Percentiles rank a stretch among this genome's conserved stretches.
Evolutionary conservation across 2,113 vertebrate species (phyloP).

Genomic region (Scatophagus argus): DNA sequence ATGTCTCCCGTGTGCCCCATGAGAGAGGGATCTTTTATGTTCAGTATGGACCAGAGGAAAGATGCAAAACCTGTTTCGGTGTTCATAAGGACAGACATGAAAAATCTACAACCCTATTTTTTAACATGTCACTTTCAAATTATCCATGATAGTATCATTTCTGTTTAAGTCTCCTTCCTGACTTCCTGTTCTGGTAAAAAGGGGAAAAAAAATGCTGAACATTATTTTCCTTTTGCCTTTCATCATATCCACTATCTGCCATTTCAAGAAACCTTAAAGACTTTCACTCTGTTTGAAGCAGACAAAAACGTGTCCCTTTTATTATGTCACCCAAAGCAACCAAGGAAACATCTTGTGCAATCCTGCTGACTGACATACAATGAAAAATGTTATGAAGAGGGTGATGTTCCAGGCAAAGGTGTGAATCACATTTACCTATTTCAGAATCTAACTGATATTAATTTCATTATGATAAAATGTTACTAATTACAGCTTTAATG

Average conservation of each 20-base stretch:
- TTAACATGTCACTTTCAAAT: constrained; percentile 2
- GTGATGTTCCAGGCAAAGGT: too few species aligned
- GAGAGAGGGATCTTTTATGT: neutral
- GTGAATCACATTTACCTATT: neutral
- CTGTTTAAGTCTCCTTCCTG: neutral
- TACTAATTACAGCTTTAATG: neutral
- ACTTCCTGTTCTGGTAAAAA: constrained; percentile 1
- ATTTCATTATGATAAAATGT: neutral
- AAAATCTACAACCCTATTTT: neutral
- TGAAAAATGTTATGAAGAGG: neutral
- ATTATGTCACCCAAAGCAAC: constrained; percentile 13
- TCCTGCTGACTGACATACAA: too few species aligned
- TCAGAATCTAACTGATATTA: constrained; percentile 1
- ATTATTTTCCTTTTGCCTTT: constrained; percentile 20
- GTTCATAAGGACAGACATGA: neutral
- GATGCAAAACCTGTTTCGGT: neutral
- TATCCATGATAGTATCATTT: neutral
- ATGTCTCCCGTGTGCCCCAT: neutral
- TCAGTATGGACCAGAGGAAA: neutral
- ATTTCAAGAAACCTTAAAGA: neutral
- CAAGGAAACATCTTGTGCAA: neutral
- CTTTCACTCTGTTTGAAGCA: neutral
- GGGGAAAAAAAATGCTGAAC: neutral
- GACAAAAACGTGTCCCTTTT: neutral
- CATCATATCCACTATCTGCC: constrained; percentile 19